Base-by-base conservation (phyloP, 2,888 invertebrate genomes). In the Horisme vitalbata region DNA sequence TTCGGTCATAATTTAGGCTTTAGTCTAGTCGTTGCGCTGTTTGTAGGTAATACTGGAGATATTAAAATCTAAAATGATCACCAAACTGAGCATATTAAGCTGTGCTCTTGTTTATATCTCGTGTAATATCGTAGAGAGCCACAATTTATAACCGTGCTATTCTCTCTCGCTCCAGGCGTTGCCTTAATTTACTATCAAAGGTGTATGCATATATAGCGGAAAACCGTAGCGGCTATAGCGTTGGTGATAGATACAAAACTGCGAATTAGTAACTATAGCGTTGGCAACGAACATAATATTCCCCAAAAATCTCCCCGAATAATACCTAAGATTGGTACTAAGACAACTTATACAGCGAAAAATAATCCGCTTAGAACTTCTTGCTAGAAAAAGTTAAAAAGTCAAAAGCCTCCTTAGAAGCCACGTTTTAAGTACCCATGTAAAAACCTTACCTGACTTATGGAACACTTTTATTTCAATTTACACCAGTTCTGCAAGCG, bases 61-160 rank as follows among this genome's bases (percentile, higher is more conserved):
- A 18, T 36, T 20, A 26, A 37, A 37, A 32, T 20, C 36, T 26
- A 44, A 44, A 33, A 33, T 37, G 33, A 45, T 26, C 21, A 8
- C 14, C 13, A 15, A 26, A 35, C 21, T 21, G 20, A 18, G 31
- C 15, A 34, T 20, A 32, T 45, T 45, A 45, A 27, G 38, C 32
- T 9, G 23, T 10, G n/a, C 14, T 18, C 31, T 39, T 41, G 35
- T 46, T 46, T 46, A 46, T 46, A 26, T 41, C 28, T 36, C 41
- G 9, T 36, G 41, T 21, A 46, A 46, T 46, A 46, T 41, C 46
- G 41, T 31, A 24, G 41, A 41, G 35, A 8, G 26, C 41, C 41
- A 41, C 46, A 46, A 46, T 46, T 35, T 46, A 46, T 27, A 5
- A 27, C 11, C 34, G 30, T 35, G n/a, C 30, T 34, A 28, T 28